These are phyloP conservation scores for Chydorus sphaericus DNA, from an alignment of 2,888 invertebrate genomes.

Conservation along the genomic window DNA sequence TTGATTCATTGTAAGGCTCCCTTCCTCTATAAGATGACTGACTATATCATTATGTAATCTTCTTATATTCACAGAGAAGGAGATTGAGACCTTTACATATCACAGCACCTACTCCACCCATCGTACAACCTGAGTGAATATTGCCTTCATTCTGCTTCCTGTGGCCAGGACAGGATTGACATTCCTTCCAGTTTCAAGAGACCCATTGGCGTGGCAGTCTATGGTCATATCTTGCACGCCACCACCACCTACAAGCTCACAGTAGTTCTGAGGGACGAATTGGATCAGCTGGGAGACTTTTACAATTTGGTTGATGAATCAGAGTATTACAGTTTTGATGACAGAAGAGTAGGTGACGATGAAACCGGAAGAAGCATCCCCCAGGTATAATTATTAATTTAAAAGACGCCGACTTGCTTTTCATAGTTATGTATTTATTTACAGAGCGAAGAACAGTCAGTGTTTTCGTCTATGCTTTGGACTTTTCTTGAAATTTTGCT, in stretches of 20 bases:
- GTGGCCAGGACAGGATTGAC: constrained; percentile 36
- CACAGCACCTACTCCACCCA: constrained; percentile 34
- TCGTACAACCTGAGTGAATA: constrained; percentile 34
- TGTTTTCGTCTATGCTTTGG: constrained; percentile 26
- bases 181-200: constrained; percentile 35
- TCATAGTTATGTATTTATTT: neutral
- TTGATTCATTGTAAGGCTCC: constrained; percentile 33
- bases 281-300: neutral
- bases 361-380: neutral
- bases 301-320: neutral
- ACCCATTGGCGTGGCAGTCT: constrained; percentile 38
- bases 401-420: neutral
- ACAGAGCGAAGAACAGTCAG: constrained; percentile 20
- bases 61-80: constrained; percentile 27
- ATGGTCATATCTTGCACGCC: constrained; percentile 32
- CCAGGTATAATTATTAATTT: neutral
- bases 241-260: constrained; percentile 2
- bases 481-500: constrained; percentile 22
- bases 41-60: neutral
- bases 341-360: neutral
- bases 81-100: constrained; percentile 40
- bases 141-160: constrained; percentile 38
- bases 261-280: constrained; percentile 10
- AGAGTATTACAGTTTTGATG: neutral
- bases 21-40: constrained; percentile 16